phyloP scores from a whole-genome alignment of 2,888 invertebrate genomes.

The Brenthis ino region DNA sequence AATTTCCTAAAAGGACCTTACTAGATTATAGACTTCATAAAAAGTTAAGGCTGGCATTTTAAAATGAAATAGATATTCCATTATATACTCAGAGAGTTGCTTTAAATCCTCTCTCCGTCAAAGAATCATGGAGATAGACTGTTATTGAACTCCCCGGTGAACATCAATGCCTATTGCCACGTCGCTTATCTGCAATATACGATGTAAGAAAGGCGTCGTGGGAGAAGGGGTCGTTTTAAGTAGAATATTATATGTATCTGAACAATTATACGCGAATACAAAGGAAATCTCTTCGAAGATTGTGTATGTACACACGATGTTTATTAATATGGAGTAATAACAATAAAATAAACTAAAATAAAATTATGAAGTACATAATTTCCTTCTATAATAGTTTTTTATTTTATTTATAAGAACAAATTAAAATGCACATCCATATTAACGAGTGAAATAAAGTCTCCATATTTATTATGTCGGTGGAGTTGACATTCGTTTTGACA shows the following conservation, averaged over 20 bases:
- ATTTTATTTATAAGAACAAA: no score
- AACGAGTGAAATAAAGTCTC: constrained; percentile 48
- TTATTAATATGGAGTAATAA: no score
- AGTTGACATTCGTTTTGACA: constrained; percentile 66
- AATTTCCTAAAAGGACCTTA: no score
- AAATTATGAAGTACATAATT: no score
- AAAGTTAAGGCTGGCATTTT: constrained; percentile 41
- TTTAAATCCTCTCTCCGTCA: constrained; percentile 72
- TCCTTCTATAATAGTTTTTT: no score
- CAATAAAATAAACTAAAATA: no score
- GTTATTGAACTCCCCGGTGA: constrained; percentile 76
- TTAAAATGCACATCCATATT: constrained; percentile 37
- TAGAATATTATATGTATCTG: constrained; percentile 61
- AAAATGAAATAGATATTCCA: constrained; percentile 56
- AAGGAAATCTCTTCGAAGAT: constrained; percentile 4
- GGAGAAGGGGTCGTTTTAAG: constrained; percentile 59
- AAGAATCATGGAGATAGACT: constrained; percentile 71
- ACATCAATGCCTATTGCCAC: constrained; percentile 79
- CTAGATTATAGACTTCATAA: constrained; percentile 9
- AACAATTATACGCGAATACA: constrained; percentile 39
- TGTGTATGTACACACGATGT: no score
- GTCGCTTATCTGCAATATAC: constrained; percentile 75
- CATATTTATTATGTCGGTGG: constrained; percentile 47
- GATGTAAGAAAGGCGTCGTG: constrained; percentile 54
- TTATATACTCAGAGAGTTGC: constrained; percentile 58